These are phyloP conservation scores for Dorcus parallelipipedus DNA, from an alignment of 2,888 invertebrate genomes.

Conservation along the genomic window DNA sequence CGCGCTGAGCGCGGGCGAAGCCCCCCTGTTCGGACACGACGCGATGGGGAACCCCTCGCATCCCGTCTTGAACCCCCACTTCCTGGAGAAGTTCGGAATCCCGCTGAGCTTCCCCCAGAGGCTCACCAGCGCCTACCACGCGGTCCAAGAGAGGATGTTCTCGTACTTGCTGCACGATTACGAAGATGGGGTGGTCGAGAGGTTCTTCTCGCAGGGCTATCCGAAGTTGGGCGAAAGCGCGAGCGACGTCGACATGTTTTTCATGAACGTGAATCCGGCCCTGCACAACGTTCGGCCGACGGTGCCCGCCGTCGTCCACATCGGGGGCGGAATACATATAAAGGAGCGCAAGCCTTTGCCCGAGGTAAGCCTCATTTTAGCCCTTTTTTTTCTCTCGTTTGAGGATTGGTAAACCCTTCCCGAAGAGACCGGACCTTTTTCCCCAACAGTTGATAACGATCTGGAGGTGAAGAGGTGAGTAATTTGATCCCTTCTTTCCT, in stretches of 20 bases:
- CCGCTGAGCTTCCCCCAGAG: slow-evolving; percentile 20
- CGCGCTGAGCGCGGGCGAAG: slow-evolving; percentile 26
- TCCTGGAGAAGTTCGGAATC: slow-evolving; percentile 18
- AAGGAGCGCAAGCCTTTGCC: slow-evolving; percentile 34
- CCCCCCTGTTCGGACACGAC: slow-evolving; percentile 18
- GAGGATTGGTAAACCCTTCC: no score
- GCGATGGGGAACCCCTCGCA: slow-evolving; percentile 29
- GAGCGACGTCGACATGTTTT: slow-evolving; percentile 37
- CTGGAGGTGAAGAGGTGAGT: no score
- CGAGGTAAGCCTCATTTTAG: slow-evolving; percentile 12
- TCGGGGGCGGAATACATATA: slow-evolving; percentile 28
- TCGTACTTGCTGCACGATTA: background rate
- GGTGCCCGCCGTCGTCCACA: slow-evolving; percentile 26
- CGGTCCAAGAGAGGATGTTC: background rate
- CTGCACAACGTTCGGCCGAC: slow-evolving; percentile 36
- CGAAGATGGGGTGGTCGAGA: background rate
- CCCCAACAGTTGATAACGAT: no score
- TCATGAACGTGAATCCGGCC: slow-evolving; percentile 39
- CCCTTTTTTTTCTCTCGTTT: no score
- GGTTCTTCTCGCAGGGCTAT: slow-evolving; percentile 36
- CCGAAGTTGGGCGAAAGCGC: slow-evolving; percentile 32
- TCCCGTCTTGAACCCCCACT: slow-evolving; percentile 22
- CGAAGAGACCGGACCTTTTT: no score
- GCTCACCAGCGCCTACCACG: slow-evolving; percentile 9
- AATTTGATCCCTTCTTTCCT: no score